Evolutionary conservation across 53 echinoderm and acorn worm genomes (phyloP).

Genomic region (Holothuria leucospilota): DNA sequence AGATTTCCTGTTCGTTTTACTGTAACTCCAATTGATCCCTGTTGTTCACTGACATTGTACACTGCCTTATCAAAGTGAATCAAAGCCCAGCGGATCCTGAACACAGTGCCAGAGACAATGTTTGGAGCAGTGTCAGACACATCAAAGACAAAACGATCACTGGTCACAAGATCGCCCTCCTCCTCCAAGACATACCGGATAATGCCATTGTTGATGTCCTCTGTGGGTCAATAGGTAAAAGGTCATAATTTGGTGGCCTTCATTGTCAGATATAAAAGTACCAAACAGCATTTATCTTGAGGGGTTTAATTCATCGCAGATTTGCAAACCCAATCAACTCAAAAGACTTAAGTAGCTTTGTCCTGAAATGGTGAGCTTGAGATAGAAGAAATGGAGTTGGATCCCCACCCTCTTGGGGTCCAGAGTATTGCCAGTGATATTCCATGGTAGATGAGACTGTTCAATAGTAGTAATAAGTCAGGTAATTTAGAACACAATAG

Average conservation of each 20-base stretch:
- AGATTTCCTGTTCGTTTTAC: constrained; percentile 93
- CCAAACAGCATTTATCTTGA: too few relatives aligned
- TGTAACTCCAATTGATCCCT: constrained; percentile 80
- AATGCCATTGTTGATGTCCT: constrained; percentile 94
- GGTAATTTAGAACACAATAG: too few relatives aligned
- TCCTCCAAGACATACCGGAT: constrained; percentile 76
- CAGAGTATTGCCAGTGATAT: too few relatives aligned
- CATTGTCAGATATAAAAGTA: background rate
- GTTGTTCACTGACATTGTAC: constrained; percentile 93
- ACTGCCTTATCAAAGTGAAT: constrained; percentile 85
- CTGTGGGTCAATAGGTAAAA: constrained; percentile 53
- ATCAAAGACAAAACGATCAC: constrained; percentile 93
- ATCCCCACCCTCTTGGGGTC: too few relatives aligned
- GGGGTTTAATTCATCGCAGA: too few relatives aligned
- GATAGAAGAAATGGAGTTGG: too few relatives aligned
- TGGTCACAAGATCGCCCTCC: constrained; percentile 67
- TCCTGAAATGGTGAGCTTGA: too few relatives aligned
- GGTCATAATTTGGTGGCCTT: background rate
- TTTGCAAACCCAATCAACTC: too few relatives aligned
- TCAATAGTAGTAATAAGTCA: too few relatives aligned
- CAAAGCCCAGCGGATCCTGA: constrained; percentile 91
- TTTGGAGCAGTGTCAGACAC: constrained; percentile 97
- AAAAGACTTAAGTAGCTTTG: too few relatives aligned
- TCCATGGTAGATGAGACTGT: too few relatives aligned
- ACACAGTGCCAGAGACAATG: constrained; percentile 86